A percentile compares a stretch with the other conserved stretches of the same genome.
Evolutionary conservation across 2,888 invertebrate species (phyloP).

Genomic region (Empis stercorea): DNA sequence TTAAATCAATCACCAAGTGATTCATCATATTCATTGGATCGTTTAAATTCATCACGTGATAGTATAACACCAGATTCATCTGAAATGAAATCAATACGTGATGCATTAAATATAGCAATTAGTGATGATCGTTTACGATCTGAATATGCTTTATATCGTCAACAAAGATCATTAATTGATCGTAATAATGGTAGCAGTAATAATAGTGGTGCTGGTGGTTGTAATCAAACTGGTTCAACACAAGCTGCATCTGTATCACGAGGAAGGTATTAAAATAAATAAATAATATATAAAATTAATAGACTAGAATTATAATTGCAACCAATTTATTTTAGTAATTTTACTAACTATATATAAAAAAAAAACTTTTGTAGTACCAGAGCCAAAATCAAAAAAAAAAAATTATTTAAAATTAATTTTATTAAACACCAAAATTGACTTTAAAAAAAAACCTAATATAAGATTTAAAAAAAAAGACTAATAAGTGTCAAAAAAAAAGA

Average conservation of each 20-base stretch:
- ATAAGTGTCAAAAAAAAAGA: conserved; percentile 1
- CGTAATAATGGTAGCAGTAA: not conserved
- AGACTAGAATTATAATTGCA: not conserved
- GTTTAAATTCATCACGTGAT: conserved; percentile 16
- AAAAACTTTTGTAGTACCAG: not conserved
- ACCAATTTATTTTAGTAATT: not conserved
- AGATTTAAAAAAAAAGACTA: not conserved
- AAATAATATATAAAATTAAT: too few relatives aligned
- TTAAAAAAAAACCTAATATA: too few relatives aligned
- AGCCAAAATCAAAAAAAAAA: not conserved
- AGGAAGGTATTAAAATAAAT: conserved; percentile 29
- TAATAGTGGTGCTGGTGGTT: not conserved
- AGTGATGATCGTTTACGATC: conserved; percentile 15
- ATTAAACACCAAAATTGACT: conserved; percentile 7
- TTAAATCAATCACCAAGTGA: conserved; percentile 24
- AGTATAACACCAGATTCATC: conserved; percentile 20
- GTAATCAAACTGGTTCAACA: conserved; percentile 1
- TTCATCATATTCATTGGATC: conserved; percentile 22
- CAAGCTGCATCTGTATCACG: conserved; percentile 17
- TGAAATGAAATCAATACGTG: conserved; percentile 14
- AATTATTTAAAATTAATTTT: not conserved
- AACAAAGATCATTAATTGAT: conserved; percentile 10
- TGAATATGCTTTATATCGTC: conserved; percentile 20
- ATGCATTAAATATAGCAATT: conserved; percentile 8
- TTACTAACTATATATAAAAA: not conserved